Conservation (phyloP, 2,888 invertebrate species). For the Ernsta delagoae region DNA sequence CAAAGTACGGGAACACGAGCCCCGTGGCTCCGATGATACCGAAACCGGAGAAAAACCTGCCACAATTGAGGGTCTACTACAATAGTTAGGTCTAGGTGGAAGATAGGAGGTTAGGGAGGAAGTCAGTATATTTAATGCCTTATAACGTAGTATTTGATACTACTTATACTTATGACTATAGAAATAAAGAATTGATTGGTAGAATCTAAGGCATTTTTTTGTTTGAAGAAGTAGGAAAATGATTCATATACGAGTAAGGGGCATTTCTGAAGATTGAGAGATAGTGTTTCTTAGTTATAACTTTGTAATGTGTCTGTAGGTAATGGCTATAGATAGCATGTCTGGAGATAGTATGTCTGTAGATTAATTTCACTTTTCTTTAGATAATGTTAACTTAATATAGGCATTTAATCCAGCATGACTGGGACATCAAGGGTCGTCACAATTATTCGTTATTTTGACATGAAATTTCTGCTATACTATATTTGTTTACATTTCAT, state of each 20-base stretch:
- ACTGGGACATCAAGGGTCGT: too few species aligned
- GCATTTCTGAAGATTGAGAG: neutral
- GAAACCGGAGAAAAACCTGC: constrained; percentile 87
- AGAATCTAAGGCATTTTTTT: too few species aligned
- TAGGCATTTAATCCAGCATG: too few species aligned
- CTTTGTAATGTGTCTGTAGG: neutral
- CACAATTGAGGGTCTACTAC: constrained; percentile 62
- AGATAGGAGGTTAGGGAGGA: constrained; percentile 13
- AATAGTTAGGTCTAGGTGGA: constrained; percentile 60
- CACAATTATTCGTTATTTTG: too few species aligned
- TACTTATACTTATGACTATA: too few species aligned
- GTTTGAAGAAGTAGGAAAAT: too few species aligned
- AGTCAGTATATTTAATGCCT: neutral
- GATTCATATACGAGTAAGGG: too few species aligned
- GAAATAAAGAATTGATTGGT: too few species aligned
- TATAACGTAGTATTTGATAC: too few species aligned
- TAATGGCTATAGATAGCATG: neutral
- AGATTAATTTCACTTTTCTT: neutral
- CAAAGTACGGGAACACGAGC: constrained; percentile 84
- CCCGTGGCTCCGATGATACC: constrained; percentile 87
- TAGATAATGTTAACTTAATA: too few species aligned
- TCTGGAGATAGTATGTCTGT: neutral
- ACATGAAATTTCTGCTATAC: too few species aligned
- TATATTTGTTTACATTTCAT: too few species aligned
- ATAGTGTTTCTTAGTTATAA: neutral